These are phyloP conservation scores for Huso huso DNA, from an alignment of 2,797 vertebrate genomes.

Conservation along the genomic window DNA sequence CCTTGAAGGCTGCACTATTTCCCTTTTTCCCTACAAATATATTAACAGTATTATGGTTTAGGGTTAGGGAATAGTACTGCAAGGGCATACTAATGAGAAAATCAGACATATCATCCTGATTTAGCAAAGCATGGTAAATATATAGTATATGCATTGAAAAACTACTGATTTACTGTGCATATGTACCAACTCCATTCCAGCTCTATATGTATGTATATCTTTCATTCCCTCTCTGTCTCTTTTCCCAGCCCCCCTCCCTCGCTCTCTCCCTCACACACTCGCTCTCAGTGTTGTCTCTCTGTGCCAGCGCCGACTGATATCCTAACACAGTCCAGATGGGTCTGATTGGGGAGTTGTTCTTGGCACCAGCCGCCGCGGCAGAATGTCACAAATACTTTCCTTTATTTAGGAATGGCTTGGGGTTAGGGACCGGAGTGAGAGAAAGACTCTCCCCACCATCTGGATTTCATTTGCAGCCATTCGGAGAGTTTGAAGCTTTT, in stretches of 20 bases:
- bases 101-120: no score
- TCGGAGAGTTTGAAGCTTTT: constrained; percentile 75
- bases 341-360: constrained; percentile 69
- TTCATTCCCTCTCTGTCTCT: not conserved
- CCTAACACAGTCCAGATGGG: constrained; percentile 77
- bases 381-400: constrained; percentile 86
- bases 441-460: constrained; percentile 68
- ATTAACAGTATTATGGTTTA: no score
- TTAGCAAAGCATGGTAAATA: no score
- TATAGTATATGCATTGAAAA: no score
- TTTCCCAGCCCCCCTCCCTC: constrained; percentile 13
- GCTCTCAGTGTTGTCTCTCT: constrained; percentile 9
- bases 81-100: no score
- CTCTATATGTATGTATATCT: no score
- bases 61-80: no score
- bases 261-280: constrained; percentile 5
- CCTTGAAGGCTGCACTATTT: no score
- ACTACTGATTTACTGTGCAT: no score
- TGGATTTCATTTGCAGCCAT: constrained; percentile 84
- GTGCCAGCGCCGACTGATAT: constrained; percentile 43
- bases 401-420: constrained; percentile 75
- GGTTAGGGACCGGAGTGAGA: constrained; percentile 46
- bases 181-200: no score
- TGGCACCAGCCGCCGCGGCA: constrained; percentile 66
- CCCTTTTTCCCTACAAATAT: no score